Conservation (phyloP, 1,140 invertebrate genomes). For the Whitmania pigra region DNA sequence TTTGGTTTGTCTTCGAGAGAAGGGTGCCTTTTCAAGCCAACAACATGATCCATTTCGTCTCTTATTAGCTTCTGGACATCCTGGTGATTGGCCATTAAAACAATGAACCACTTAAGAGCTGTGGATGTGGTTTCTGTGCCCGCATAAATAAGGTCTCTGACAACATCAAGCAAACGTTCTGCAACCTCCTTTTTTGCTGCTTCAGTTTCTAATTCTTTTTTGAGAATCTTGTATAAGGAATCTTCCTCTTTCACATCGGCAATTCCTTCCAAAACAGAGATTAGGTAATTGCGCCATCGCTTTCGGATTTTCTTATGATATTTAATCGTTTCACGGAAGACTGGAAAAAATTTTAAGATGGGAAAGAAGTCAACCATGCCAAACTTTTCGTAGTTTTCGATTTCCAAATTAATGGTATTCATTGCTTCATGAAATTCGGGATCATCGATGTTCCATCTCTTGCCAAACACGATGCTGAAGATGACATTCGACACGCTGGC, state of each 20-base stretch:
- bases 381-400: background rate
- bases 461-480: background rate
- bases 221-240: background rate
- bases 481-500: conserved; percentile 9
- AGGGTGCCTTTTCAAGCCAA: background rate
- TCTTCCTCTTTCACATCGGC: background rate
- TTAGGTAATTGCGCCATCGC: background rate
- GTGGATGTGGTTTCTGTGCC: conserved; percentile 75
- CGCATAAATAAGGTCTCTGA: conserved; percentile 67
- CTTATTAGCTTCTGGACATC: background rate
- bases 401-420: background rate
- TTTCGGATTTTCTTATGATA: background rate
- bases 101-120: conserved; percentile 46
- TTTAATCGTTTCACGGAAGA: background rate
- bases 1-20: background rate
- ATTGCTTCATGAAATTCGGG: background rate
- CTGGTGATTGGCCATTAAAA: background rate
- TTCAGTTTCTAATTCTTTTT: background rate
- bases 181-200: background rate
- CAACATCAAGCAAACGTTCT: too few species aligned
- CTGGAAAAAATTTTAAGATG: background rate
- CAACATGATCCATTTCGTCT: background rate
- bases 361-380: conserved; percentile 10
- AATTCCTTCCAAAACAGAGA: background rate
- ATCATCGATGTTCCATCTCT: background rate